Base-by-base conservation (phyloP, 2,888 invertebrate genomes). In the Eupithecia dodoneata region DNA sequence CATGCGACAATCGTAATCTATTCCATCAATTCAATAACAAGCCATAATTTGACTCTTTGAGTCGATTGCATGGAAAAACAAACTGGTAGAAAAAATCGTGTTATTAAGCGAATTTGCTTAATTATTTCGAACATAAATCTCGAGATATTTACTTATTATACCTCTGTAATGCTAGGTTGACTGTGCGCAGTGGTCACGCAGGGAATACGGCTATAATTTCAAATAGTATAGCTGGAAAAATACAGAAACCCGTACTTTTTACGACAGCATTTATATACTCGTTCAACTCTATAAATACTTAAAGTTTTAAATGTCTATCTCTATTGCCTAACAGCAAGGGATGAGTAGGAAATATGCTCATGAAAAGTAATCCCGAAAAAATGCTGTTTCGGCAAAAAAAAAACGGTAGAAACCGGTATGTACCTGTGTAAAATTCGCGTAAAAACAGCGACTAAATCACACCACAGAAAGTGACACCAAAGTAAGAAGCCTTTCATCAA, bases 121-220 rank as follows among this genome's bases (percentile, higher is more conserved):
- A 92, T 93, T 92, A 91, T 91, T 90, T 87, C 80, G 81, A 89
- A 86, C 92, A 91, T 92, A 92, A 92, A 92, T 91, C 92, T 88
- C 82, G 77, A 87, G 86, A 91, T 91, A 91, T 93, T 92, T 90
- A 87, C 87, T 89, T 91, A 88, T 92, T 92, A 93, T 89, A 84
- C 87, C 85, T 87, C 86, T 87, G 87, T 92, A 94, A 93, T 93
- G 85, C 86, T 88, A 91, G 90, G 91, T 88, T 91, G 86, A 87
- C 85, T 86, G 85, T 81, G 81, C 84, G 78, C 78, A 81, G 82
- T 79, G 87, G 91, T 91, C 93, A 93, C 93, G 93, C 92, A 81
- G 83, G 82, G 86, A 83, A 84, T 82, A 84, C 79, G 76, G 71
- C 82, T 87, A 85, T 90, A 88, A 89, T 89, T 89, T 81, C 79